Percentiles rank a stretch among this genome's conserved stretches.
phyloP scores from a whole-genome alignment of 1,140 invertebrate species.

The Diploscapter pachys region DNA sequence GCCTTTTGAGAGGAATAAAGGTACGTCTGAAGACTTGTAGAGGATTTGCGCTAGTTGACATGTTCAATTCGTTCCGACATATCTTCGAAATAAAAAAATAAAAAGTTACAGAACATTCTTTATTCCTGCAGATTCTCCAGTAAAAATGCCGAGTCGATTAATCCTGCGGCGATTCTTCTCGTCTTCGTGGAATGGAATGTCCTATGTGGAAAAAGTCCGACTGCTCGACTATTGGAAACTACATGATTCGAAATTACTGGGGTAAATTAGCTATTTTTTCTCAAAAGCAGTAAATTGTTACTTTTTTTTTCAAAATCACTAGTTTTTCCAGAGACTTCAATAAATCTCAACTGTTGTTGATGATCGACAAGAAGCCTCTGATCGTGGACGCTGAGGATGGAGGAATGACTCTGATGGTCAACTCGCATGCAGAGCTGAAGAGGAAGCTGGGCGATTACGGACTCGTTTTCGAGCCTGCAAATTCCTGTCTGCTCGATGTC shows the following conservation, averaged over 20 bases:
- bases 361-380: slow-evolving; percentile 45
- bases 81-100: too few relatives aligned
- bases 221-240: slow-evolving; percentile 48
- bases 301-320: not conserved
- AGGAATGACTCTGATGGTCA: slow-evolving; percentile 6
- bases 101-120: too few relatives aligned
- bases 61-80: too few relatives aligned
- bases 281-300: not conserved
- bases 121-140: too few relatives aligned
- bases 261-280: not conserved
- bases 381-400: slow-evolving; percentile 23
- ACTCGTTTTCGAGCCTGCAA: slow-evolving; percentile 12
- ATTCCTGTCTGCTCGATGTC: slow-evolving; percentile 21
- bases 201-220: slow-evolving; percentile 36
- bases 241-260: slow-evolving; percentile 39
- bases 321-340: slow-evolving; percentile 43
- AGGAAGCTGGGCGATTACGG: slow-evolving; percentile 28
- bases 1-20: too few relatives aligned
- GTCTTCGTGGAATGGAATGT: not conserved
- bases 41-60: too few relatives aligned
- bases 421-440: slow-evolving; percentile 9
- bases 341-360: slow-evolving; percentile 35
- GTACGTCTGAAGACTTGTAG: too few relatives aligned
- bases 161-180: not conserved
- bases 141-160: too few relatives aligned